Base-by-base conservation (phyloP, 2,113 vertebrate species). In the Nothocercus julius region DNA sequence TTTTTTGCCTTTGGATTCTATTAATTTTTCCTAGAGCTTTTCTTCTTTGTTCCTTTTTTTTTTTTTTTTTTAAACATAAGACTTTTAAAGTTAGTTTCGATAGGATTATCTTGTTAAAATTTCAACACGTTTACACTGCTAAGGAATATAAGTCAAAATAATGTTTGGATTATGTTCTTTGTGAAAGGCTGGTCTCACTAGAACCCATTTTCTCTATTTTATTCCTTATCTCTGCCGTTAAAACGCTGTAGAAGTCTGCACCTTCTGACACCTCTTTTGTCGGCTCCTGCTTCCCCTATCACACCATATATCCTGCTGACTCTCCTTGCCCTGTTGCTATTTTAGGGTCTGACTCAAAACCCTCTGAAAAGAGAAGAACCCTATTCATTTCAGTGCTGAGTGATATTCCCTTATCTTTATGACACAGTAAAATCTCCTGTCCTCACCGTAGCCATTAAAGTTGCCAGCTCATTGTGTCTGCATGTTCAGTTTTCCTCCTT, bases 81-180 rank as follows among this genome's bases (percentile, higher is more conserved):
- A 34, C 9, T 27, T 77, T 51, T 51, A 21, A 63, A 58, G 7
- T 45, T 17, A 56, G 13, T 9, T n/a, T 38, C 47, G 32, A 34
- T 12, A 67, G 42, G 49, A 51, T n/a, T 67, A 36, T 25, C 25
- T 51, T 34, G 47, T 36, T 90, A 12, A 40, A 38, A 63, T 40
- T 44, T 74, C 32, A 34, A 38, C 40, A 13, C 16, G 49, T 19
- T 13, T 54, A 15, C 5, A 14, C 21, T 5, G 14, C 13, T 62
- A 77, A 54, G 44, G 6, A 85, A 34, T 16, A 2, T 14, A 58
- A 81, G 3, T 34, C 85, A 32, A 40, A 45, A 76, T 19, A 56
- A 49, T 1, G 8, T 24, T 63, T 45, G 10, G 15, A 69, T 54
- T 5, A 0, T 4, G 11, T 7, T 19, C 21, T 72, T 45, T 34